Evolutionary conservation across 2,888 invertebrate species (phyloP).

Genomic region (Diarsia brunnea): DNA sequence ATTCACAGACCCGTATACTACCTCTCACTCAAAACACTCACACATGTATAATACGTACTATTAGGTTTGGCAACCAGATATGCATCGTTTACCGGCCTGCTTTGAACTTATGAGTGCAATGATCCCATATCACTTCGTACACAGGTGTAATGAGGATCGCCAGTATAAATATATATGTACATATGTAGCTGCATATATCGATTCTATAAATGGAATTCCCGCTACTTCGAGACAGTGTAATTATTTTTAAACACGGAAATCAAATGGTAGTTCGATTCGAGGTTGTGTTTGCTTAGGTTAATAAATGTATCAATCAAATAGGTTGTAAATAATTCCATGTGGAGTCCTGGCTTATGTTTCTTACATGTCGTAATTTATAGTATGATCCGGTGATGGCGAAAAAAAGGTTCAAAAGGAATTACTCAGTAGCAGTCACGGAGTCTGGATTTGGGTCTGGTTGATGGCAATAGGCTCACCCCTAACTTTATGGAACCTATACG

Average conservation of each 20-base stretch:
- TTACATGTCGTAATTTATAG: no score
- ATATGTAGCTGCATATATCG: slow-evolving; percentile 30
- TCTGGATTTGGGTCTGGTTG: no score
- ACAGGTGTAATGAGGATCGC: slow-evolving; percentile 59
- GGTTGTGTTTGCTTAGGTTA: slow-evolving; percentile 32
- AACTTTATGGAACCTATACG: no score
- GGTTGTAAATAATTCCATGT: slow-evolving; percentile 1
- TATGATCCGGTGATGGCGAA: no score
- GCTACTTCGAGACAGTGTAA: slow-evolving; percentile 45
- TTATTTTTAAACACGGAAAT: slow-evolving; percentile 53
- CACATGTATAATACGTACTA: slow-evolving; percentile 33
- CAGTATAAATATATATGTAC: slow-evolving; percentile 30
- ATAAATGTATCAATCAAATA: background rate
- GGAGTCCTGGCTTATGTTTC: slow-evolving; percentile 9
- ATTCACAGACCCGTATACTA: slow-evolving; percentile 18
- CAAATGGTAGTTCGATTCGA: slow-evolving; percentile 21
- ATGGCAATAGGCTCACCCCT: no score
- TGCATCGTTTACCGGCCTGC: slow-evolving; percentile 37
- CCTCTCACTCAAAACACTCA: slow-evolving; percentile 35
- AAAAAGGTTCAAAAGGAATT: no score
- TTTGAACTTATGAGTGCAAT: slow-evolving; percentile 51
- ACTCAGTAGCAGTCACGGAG: no score
- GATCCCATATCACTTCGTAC: slow-evolving; percentile 57
- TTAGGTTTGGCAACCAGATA: slow-evolving; percentile 9
- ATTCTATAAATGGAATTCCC: slow-evolving; percentile 54